These are phyloP conservation scores for Ochotona princeps DNA, from an alignment of 2,113 vertebrate species.

Conservation along the genomic window DNA sequence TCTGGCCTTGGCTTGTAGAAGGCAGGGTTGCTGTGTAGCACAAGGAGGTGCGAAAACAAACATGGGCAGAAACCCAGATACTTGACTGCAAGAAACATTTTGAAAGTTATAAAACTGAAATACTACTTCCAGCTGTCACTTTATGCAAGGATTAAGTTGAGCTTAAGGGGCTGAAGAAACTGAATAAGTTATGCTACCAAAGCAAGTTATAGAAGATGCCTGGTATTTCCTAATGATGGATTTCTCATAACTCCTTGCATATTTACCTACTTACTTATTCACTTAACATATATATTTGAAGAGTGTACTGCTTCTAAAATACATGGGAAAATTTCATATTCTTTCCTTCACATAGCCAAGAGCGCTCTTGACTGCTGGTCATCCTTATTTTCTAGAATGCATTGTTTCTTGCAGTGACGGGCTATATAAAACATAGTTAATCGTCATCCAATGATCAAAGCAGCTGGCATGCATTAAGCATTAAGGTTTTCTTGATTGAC, in stretches of 20 bases:
- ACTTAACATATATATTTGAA: background rate
- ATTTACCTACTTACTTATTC: background rate
- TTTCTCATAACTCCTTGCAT: background rate
- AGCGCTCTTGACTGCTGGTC: background rate
- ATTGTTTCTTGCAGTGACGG: background rate
- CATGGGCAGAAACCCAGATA: slow-evolving; percentile 64
- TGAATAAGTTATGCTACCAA: background rate
- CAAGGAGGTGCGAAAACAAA: slow-evolving; percentile 69
- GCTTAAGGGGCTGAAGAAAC: background rate
- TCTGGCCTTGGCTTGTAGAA: slow-evolving; percentile 61
- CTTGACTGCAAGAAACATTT: slow-evolving; percentile 61
- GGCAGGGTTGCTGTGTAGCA: slow-evolving; percentile 65
- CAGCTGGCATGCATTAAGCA: background rate
- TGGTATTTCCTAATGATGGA: background rate
- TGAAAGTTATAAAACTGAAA: slow-evolving; percentile 75
- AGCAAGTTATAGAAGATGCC: background rate
- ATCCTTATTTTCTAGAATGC: background rate
- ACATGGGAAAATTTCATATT: background rate
- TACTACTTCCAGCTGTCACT: slow-evolving; percentile 64
- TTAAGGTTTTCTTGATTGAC: background rate
- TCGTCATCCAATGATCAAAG: background rate
- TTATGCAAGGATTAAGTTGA: background rate
- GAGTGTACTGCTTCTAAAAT: background rate
- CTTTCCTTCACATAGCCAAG: background rate
- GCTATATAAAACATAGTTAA: background rate